Percentiles rank a stretch among this genome's conserved stretches.
Conservation (phyloP, 2,113 vertebrate genomes). For the Megaleporinus macrocephalus region DNA sequence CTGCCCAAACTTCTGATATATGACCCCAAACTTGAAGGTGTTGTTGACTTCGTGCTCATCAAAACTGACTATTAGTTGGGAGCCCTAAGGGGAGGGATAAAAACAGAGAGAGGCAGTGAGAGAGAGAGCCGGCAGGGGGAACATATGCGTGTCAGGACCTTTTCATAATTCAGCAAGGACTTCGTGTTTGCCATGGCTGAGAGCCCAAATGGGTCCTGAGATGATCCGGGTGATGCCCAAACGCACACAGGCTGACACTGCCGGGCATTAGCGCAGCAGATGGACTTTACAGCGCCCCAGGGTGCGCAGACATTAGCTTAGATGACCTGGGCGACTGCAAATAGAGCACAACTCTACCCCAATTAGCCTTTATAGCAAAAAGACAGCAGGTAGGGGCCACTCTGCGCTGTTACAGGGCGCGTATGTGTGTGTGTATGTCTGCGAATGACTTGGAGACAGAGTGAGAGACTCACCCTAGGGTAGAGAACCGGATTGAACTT, state of each 20-base stretch:
- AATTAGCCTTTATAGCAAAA: constrained; percentile 9
- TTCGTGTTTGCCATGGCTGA: constrained; percentile 37
- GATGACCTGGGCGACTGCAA: constrained; percentile 43
- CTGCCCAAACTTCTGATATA: constrained; percentile 96
- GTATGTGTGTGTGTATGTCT: not conserved
- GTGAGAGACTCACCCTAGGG: constrained; percentile 86
- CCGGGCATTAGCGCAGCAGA: constrained; percentile 44
- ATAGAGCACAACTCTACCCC: constrained; percentile 41
- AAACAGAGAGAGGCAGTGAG: constrained; percentile 19
- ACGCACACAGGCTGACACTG: constrained; percentile 2
- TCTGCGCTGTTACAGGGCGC: not conserved
- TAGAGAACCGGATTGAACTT: constrained; percentile 94
- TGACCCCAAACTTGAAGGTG: constrained; percentile 96
- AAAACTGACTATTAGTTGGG: constrained; percentile 92
- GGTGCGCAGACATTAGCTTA: constrained; percentile 47
- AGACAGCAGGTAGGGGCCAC: constrained; percentile 34
- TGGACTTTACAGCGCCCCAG: constrained; percentile 46
- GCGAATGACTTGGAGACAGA: not conserved
- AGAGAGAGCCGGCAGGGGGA: constrained; percentile 25
- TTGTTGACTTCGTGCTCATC: constrained; percentile 98
- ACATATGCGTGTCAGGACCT: constrained; percentile 49
- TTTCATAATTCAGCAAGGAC: constrained; percentile 48
- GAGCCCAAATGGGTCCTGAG: constrained; percentile 35
- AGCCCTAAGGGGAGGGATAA: constrained; percentile 77
- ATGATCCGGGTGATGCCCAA: constrained; percentile 31